Percentiles rank a stretch among this genome's conserved stretches.
Conservation (phyloP, 2,888 invertebrate genomes). For the Trichogramma dendrolimi region DNA sequence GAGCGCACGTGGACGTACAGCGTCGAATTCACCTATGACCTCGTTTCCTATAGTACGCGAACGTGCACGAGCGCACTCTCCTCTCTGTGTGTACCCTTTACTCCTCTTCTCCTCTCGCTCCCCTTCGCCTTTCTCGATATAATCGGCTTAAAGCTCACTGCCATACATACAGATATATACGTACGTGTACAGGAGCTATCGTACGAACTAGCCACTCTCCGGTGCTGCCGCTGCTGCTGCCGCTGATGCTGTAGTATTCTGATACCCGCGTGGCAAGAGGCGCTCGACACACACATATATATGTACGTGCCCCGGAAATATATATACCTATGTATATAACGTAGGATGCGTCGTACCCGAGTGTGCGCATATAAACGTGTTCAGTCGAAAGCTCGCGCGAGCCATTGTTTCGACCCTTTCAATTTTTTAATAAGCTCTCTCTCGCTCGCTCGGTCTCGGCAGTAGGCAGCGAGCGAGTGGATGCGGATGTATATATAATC, state of each 20-base stretch:
- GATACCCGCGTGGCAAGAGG: constrained; percentile 1
- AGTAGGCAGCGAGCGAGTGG: no score
- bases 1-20: neutral
- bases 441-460: neutral
- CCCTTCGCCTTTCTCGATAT: constrained; percentile 36
- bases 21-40: constrained; percentile 33
- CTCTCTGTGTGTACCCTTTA: constrained; percentile 11
- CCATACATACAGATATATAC: no score
- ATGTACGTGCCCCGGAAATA: no score
- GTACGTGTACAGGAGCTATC: no score
- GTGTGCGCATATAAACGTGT: no score
- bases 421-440: constrained; percentile 1
- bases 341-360: no score
- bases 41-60: constrained; percentile 16
- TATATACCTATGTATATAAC: no score
- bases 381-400: no score
- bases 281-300: neutral
- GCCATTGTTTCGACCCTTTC: no score
- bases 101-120: constrained; percentile 10
- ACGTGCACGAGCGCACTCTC: neutral
- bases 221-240: constrained; percentile 23
- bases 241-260: neutral
- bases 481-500: no score
- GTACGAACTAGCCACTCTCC: constrained; percentile 19
- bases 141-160: constrained; percentile 45